Conservation (phyloP, 2,113 vertebrate species). For the Nannobrachium achirus region DNA sequence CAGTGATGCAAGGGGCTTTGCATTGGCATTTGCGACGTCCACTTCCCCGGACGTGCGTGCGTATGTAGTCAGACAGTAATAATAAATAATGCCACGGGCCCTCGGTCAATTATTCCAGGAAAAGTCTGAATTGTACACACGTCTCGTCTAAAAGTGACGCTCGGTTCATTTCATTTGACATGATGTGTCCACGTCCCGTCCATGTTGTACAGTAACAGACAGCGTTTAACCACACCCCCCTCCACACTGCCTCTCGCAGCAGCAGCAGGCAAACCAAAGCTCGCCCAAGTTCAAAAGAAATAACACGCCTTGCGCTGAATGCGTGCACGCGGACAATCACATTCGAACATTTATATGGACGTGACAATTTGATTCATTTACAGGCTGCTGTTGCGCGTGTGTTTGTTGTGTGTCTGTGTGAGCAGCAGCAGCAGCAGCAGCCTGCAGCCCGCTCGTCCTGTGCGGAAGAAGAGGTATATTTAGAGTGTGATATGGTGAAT, state of each 20-base stretch:
- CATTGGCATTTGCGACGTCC: constrained; percentile 3
- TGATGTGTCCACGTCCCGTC: constrained; percentile 79
- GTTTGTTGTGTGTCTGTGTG: too few species aligned
- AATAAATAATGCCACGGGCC: background rate
- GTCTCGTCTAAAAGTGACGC: too few species aligned
- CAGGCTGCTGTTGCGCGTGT: background rate
- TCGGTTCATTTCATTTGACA: constrained; percentile 18
- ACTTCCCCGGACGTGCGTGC: background rate
- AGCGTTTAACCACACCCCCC: constrained; percentile 91
- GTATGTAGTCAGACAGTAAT: background rate
- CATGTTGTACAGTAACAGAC: constrained; percentile 89
- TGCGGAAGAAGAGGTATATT: constrained; percentile 80
- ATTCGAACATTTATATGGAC: constrained; percentile 4
- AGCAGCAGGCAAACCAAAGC: constrained; percentile 72
- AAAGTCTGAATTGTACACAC: constrained; percentile 22
- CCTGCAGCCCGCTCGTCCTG: constrained; percentile 51
- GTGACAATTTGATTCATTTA: constrained; percentile 40
- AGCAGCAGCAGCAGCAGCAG: background rate
- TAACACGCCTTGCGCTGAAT: constrained; percentile 37
- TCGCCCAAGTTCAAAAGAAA: constrained; percentile 86
- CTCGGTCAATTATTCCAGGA: constrained; percentile 53
- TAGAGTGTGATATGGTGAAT: constrained; percentile 89
- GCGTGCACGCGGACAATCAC: constrained; percentile 7
- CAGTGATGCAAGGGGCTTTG: background rate
- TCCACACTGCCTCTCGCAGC: constrained; percentile 83